A percentile compares a stretch with the other conserved stretches of the same genome.
phyloP scores from a whole-genome alignment of 2,797 vertebrate genomes.

The Chloroceryle inda region DNA sequence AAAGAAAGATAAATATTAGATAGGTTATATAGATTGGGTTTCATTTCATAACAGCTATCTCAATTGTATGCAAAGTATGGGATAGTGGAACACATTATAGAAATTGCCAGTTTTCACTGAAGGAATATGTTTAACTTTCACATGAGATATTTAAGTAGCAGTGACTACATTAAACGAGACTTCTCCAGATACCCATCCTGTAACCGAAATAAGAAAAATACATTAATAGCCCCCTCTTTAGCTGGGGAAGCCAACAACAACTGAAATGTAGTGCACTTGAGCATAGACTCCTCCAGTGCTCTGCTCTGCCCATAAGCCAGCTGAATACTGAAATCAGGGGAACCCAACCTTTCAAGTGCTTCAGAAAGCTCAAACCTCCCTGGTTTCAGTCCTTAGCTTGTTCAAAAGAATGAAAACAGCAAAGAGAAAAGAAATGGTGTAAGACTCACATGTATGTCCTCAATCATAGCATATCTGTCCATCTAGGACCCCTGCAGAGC shows the following conservation, averaged over 20 bases:
- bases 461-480: not conserved
- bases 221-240: not conserved
- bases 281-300: not conserved
- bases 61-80: conserved; percentile 56
- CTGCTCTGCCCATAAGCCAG: conserved; percentile 36
- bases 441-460: conserved; percentile 45
- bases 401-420: conserved; percentile 44
- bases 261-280: not conserved
- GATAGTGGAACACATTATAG: conserved; percentile 15
- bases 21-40: conserved; percentile 9
- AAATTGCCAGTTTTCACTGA: conserved; percentile 18
- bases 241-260: not conserved
- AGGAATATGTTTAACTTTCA: conserved; percentile 28
- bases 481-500: not conserved
- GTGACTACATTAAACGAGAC: not conserved
- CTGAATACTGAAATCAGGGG: conserved; percentile 22
- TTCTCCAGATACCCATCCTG: not conserved
- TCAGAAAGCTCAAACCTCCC: conserved; percentile 1
- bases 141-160: not conserved
- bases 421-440: conserved; percentile 34
- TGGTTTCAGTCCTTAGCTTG: conserved; percentile 45
- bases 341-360: conserved; percentile 24
- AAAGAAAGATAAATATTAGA: conserved; percentile 64
- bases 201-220: not conserved
- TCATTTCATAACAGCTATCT: conserved; percentile 49